These are phyloP conservation scores for Troglohyphantes excavatus DNA, from an alignment of 2,888 invertebrate genomes.

Conservation along the genomic window DNA sequence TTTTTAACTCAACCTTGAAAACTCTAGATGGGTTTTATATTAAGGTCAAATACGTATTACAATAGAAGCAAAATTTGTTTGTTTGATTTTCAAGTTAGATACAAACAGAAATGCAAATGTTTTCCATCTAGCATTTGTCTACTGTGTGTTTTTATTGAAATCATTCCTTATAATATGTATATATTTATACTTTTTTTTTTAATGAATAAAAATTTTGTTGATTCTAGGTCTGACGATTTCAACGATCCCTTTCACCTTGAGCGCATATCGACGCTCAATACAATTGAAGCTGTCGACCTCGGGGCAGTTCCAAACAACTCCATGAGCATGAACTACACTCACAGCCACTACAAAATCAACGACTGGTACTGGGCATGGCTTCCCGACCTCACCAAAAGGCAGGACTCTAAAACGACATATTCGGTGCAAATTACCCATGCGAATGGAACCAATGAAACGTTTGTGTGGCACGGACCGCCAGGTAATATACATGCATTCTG, in stretches of 20 bases:
- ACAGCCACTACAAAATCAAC: conserved; percentile 94
- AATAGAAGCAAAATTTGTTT: too few species aligned
- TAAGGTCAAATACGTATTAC: too few species aligned
- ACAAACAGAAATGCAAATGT: too few species aligned
- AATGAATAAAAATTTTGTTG: conserved; percentile 70
- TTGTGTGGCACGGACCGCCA: conserved; percentile 96
- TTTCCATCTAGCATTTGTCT: too few species aligned
- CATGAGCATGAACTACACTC: conserved; percentile 92
- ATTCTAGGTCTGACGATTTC: conserved; percentile 91
- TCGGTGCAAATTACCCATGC: conserved; percentile 94
- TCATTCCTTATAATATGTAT: too few species aligned
- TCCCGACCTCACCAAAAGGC: conserved; percentile 91
- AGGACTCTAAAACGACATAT: conserved; percentile 95
- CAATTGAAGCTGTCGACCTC: conserved; percentile 92
- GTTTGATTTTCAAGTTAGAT: too few species aligned
- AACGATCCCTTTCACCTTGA: conserved; percentile 98
- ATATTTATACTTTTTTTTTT: too few species aligned
- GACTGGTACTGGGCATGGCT: conserved; percentile 97
- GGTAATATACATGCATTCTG: conserved; percentile 83
- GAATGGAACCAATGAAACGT: conserved; percentile 97
- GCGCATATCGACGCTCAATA: conserved; percentile 96
- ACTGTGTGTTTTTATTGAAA: too few species aligned
- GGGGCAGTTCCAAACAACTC: conserved; percentile 92
- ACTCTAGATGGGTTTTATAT: too few species aligned
- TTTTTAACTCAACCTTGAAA: too few species aligned